These are phyloP conservation scores for Cetonia aurata DNA, from an alignment of 2,888 invertebrate genomes.

Conservation along the genomic window DNA sequence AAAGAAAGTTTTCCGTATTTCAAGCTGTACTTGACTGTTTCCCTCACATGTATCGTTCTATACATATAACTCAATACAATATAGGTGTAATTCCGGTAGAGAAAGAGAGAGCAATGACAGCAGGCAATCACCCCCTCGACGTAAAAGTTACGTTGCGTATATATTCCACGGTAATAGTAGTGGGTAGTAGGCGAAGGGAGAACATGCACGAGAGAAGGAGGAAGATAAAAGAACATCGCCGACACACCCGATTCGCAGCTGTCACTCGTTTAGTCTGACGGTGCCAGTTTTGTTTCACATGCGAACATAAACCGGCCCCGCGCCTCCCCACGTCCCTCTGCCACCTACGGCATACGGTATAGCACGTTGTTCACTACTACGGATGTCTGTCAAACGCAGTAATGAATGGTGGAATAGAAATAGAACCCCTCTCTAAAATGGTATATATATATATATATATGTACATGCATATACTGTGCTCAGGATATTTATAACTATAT, in stretches of 20 bases:
- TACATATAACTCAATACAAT: neutral
- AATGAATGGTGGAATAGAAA: conserved; percentile 41
- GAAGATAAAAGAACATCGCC: conserved; percentile 38
- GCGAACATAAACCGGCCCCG: conserved; percentile 39
- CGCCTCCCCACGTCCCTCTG: neutral
- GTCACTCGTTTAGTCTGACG: conserved; percentile 46
- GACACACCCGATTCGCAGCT: conserved; percentile 47
- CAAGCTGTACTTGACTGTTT: too few species aligned
- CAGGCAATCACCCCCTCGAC: conserved; percentile 19
- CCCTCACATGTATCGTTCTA: too few species aligned
- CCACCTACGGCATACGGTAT: conserved; percentile 18
- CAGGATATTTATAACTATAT: conserved; percentile 23
- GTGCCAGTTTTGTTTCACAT: conserved; percentile 48
- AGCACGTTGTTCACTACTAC: conserved; percentile 28
- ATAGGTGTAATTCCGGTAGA: conserved; percentile 27
- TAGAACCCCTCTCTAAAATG: conserved; percentile 41
- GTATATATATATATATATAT: neutral
- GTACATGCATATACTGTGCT: neutral
- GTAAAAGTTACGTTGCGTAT: conserved; percentile 19
- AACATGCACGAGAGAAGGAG: conserved; percentile 25
- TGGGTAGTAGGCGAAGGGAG: neutral
- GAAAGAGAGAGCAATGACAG: neutral
- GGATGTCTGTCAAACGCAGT: conserved; percentile 42
- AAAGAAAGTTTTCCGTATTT: too few species aligned
- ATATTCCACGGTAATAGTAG: too few species aligned